Evolutionary conservation across 2,113 vertebrate genomes (phyloP), one percentile per base, ranked within the genome.

Genomic region (Anhinga anhinga): DNA sequence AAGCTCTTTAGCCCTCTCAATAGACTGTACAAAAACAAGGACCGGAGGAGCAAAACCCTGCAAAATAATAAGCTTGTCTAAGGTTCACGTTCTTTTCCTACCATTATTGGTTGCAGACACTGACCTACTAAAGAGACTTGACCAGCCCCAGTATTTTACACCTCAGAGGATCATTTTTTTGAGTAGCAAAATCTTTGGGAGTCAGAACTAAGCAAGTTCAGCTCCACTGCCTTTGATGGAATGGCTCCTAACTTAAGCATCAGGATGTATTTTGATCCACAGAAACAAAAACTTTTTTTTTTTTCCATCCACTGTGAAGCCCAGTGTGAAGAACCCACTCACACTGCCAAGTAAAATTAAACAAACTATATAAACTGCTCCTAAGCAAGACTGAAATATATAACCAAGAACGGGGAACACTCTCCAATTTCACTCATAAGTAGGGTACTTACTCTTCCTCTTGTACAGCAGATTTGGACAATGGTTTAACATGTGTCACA

Each of bases 21-120:
- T 99, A 25, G 99, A 99, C 97, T 99, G 99, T 22, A 99, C 99
- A 91, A 99, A 99, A 93, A 99, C 99, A 96, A 99, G 98, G 98
- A 99, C 98, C 6, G 99, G 99, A 67, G 99, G 99, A 87, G 97
- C 93, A 96, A 99, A 99, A 42, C 99, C 99, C 99, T 99, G 97
- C 69, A 94, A 96, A 42, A 95, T 76, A 96, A 10, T 21, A 88
- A 73, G 21, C 8, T 36, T 10, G 47, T 36, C 8, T 94, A 40
- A 95, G 63, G 9, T 32, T 85, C 49, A 47, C 38, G 25, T 69
- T 34, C 21, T 79, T 42, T 72, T 79, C 42, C 32, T 44, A 11
- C 32, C 16, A 5, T 20, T 67, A n/a, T 3, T 10, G 25, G 5
- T 20, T 78, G 15, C 66, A 88, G 53, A 58, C 59, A 38, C 38